Conservation (phyloP, 2,797 vertebrate genomes). For the Rousettus madagascariensis region DNA sequence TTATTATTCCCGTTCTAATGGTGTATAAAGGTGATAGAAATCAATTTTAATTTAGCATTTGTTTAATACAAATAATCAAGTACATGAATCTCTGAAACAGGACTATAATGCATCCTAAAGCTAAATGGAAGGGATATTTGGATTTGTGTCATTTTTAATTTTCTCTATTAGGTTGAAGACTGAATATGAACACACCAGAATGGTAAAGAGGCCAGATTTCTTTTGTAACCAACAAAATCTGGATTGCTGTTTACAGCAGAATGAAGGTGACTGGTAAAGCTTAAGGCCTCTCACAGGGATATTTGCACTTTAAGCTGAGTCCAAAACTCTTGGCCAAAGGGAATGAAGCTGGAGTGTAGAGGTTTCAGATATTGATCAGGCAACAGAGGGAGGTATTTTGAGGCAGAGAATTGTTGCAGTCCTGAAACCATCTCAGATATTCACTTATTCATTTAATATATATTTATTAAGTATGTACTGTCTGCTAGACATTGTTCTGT, state of each 20-base stretch:
- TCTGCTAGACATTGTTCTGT: neutral
- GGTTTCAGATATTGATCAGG: neutral
- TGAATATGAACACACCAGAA: slow-evolving; percentile 14
- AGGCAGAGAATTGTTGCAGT: neutral
- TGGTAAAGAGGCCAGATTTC: neutral
- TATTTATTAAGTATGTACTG: neutral
- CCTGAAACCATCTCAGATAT: neutral
- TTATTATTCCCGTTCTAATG: neutral
- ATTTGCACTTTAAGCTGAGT: neutral
- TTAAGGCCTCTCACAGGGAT: neutral
- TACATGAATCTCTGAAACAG: neutral
- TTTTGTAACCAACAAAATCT: neutral
- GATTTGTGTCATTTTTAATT: neutral
- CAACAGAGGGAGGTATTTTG: neutral
- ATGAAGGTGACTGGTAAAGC: neutral
- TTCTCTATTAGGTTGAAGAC: neutral
- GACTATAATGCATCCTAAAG: neutral
- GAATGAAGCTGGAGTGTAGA: neutral
- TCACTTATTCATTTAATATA: neutral
- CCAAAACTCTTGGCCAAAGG: slow-evolving; percentile 1
- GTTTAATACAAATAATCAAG: neutral
- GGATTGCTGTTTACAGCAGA: neutral
- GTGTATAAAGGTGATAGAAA: neutral
- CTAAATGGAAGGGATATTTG: neutral
- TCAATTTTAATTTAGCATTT: neutral